Conservation (phyloP, 2,888 invertebrate species). For the Anthophora plumipes region DNA sequence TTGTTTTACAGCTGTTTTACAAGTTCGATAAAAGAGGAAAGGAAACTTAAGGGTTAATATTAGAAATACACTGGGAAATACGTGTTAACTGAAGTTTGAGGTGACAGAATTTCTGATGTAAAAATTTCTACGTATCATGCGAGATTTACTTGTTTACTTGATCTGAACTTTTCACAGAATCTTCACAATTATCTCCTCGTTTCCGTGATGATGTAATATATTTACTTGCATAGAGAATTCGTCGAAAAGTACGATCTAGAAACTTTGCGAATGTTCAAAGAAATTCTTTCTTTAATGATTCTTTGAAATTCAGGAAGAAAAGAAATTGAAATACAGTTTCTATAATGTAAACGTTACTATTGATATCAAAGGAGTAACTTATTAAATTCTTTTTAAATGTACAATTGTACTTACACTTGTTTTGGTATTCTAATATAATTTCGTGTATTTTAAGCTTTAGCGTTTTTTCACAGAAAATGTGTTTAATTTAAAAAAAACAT, state of each 20-base stretch:
- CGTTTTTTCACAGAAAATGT: too few species aligned
- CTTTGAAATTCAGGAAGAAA: background rate
- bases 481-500: too few species aligned
- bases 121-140: background rate
- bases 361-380: too few species aligned
- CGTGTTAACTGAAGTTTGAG: background rate
- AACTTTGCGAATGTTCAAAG: background rate
- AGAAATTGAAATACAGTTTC: background rate
- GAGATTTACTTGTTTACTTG: slow-evolving; percentile 19
- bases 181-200: slow-evolving; percentile 29
- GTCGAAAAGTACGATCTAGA: background rate
- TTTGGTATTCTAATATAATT: too few species aligned
- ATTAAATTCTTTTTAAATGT: too few species aligned
- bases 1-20: background rate
- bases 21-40: background rate
- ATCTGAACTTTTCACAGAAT: background rate
- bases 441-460: too few species aligned
- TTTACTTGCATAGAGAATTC: background rate
- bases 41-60: background rate
- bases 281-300: background rate
- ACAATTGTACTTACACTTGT: too few species aligned
- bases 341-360: background rate
- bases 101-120: background rate
- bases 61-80: background rate
- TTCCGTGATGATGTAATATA: slow-evolving; percentile 5